phyloP scores from a whole-genome alignment of 2,888 invertebrate species.

The Muschampia plurimacula region DNA sequence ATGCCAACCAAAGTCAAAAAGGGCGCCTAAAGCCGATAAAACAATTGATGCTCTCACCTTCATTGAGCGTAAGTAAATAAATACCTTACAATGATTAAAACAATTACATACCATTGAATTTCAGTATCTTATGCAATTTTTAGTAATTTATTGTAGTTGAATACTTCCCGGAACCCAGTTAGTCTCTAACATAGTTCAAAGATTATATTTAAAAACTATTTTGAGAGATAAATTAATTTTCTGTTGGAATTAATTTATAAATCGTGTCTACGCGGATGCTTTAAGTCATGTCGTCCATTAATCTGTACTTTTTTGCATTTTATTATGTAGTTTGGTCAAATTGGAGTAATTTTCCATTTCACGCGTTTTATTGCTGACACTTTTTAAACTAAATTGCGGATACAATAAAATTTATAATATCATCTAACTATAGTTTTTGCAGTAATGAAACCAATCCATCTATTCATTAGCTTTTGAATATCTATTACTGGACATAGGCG shows the following conservation, averaged over 20 bases:
- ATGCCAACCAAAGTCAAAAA: too few species aligned
- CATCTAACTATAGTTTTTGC: background rate
- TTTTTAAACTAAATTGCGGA: conserved; percentile 5
- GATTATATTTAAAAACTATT: conserved; percentile 6
- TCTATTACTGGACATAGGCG: too few species aligned
- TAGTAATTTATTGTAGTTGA: too few species aligned
- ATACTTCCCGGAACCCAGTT: too few species aligned
- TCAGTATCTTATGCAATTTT: too few species aligned
- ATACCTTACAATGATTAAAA: too few species aligned
- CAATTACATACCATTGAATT: too few species aligned
- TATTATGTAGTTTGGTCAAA: background rate
- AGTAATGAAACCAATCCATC: background rate
- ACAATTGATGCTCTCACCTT: too few species aligned
- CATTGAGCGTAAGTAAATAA: too few species aligned
- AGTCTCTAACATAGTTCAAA: background rate
- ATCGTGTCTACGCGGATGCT: conserved; percentile 5
- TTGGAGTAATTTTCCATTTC: background rate
- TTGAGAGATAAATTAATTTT: conserved; percentile 5
- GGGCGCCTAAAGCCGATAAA: too few species aligned
- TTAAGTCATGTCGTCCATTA: background rate
- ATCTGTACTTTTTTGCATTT: background rate
- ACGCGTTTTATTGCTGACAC: background rate
- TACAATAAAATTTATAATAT: background rate
- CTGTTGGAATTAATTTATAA: background rate
- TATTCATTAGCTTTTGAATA: background rate